Conservation (phyloP, 2,888 invertebrate species). For the Drosophila greeni region DNA sequence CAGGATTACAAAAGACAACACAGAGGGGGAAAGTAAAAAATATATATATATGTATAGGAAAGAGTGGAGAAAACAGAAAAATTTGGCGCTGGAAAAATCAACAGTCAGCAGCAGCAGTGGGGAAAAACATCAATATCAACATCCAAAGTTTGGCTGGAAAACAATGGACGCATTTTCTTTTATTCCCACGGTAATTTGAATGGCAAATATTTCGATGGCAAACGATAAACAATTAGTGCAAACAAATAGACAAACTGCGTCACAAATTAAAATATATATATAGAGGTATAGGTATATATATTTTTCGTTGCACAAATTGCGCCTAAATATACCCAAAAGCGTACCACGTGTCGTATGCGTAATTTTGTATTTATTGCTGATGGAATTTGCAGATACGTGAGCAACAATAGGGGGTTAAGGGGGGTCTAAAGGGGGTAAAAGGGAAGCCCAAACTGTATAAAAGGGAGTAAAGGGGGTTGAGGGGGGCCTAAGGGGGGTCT, state of each 20-base stretch:
- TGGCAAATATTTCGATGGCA: slow-evolving; percentile 68
- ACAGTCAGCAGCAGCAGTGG: slow-evolving; percentile 4
- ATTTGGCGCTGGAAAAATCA: slow-evolving; percentile 18
- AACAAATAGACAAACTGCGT: slow-evolving; percentile 55
- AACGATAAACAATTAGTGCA: slow-evolving; percentile 72
- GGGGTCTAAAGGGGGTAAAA: no score
- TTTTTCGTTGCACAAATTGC: slow-evolving; percentile 58
- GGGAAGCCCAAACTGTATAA: no score
- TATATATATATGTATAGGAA: not conserved
- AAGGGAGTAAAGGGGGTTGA: no score
- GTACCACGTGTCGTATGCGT: slow-evolving; percentile 53
- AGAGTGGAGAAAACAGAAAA: not conserved
- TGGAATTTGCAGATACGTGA: slow-evolving; percentile 55
- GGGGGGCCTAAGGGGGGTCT: no score
- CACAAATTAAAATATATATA: slow-evolving; percentile 56
- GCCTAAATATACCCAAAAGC: slow-evolving; percentile 67
- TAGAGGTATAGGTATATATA: slow-evolving; percentile 3
- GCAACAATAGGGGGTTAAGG: not conserved
- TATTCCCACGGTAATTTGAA: slow-evolving; percentile 67
- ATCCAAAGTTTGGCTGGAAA: slow-evolving; percentile 8
- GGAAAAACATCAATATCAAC: slow-evolving; percentile 2
- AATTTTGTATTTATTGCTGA: slow-evolving; percentile 65
- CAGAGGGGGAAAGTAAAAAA: slow-evolving; percentile 6
- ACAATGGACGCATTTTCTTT: slow-evolving; percentile 31
- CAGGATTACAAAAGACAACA: slow-evolving; percentile 47